phyloP scores from a whole-genome alignment of 2,888 invertebrate genomes.

The Pherbina coryleti region DNA sequence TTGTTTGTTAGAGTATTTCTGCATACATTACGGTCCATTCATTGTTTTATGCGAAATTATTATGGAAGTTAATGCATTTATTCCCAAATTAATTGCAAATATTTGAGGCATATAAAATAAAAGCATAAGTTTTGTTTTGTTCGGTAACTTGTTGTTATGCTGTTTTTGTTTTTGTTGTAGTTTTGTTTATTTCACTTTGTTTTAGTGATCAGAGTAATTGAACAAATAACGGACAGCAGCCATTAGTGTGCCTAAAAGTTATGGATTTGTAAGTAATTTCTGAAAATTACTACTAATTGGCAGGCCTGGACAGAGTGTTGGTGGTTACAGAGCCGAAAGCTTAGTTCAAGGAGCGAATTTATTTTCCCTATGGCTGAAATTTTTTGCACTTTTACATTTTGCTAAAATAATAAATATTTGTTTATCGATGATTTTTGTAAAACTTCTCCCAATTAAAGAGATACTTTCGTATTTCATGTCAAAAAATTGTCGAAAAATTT shows the following conservation, averaged over 20 bases:
- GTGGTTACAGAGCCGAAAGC: too few relatives aligned
- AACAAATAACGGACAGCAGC: neutral
- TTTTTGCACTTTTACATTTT: too few relatives aligned
- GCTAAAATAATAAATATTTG: too few relatives aligned
- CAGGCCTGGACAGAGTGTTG: neutral
- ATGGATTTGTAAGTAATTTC: neutral
- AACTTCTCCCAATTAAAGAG: too few relatives aligned
- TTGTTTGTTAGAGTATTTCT: neutral
- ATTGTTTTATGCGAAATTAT: neutral
- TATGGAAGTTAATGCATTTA: conserved; percentile 1
- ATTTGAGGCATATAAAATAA: neutral
- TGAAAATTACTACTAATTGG: neutral
- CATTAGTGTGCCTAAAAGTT: neutral
- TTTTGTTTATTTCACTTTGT: neutral
- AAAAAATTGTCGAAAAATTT: too few relatives aligned
- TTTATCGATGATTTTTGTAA: too few relatives aligned
- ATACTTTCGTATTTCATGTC: too few relatives aligned
- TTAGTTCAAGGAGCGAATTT: too few relatives aligned
- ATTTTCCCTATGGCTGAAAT: too few relatives aligned
- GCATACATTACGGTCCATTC: neutral
- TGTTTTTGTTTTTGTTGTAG: too few relatives aligned
- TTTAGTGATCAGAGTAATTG: neutral
- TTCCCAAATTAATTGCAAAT: conserved; percentile 2
- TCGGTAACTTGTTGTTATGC: neutral
- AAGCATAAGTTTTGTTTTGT: neutral